Percentiles rank a stretch among this genome's conserved stretches.
Conservation (phyloP, 2,888 invertebrate species). For the Bimastos eiseni region DNA sequence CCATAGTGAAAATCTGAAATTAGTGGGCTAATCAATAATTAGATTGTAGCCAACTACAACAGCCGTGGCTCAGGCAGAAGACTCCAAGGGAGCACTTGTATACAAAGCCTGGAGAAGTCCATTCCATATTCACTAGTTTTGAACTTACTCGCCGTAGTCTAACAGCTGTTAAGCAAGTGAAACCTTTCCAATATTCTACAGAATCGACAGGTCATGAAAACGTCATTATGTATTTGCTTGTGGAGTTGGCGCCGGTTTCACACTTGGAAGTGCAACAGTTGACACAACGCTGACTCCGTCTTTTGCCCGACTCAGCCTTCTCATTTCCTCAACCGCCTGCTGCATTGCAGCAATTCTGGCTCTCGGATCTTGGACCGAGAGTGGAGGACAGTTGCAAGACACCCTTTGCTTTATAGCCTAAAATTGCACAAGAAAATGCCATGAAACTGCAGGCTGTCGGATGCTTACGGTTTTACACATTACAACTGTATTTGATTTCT, state of each 20-base stretch:
- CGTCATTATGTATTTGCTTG: neutral
- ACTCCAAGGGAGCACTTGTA: too few relatives aligned
- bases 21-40: too few relatives aligned
- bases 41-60: too few relatives aligned
- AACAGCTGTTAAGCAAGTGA: neutral
- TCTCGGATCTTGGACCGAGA: constrained; percentile 36
- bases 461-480: too few relatives aligned
- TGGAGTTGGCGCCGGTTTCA: neutral
- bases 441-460: too few relatives aligned
- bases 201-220: neutral
- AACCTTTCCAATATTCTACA: neutral
- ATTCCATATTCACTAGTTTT: too few relatives aligned
- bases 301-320: neutral
- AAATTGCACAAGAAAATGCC: constrained; percentile 8
- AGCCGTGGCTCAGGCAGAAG: too few relatives aligned
- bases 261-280: neutral
- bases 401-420: constrained; percentile 38
- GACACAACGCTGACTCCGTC: neutral
- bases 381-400: constrained; percentile 36
- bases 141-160: too few relatives aligned
- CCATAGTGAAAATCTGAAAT: too few relatives aligned
- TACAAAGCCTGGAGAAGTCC: too few relatives aligned
- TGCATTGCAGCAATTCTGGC: neutral
- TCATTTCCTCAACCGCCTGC: neutral
- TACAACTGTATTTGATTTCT: too few relatives aligned